These are phyloP conservation scores for Agrypnus murinus DNA, from an alignment of 2,888 invertebrate genomes.

Conservation along the genomic window DNA sequence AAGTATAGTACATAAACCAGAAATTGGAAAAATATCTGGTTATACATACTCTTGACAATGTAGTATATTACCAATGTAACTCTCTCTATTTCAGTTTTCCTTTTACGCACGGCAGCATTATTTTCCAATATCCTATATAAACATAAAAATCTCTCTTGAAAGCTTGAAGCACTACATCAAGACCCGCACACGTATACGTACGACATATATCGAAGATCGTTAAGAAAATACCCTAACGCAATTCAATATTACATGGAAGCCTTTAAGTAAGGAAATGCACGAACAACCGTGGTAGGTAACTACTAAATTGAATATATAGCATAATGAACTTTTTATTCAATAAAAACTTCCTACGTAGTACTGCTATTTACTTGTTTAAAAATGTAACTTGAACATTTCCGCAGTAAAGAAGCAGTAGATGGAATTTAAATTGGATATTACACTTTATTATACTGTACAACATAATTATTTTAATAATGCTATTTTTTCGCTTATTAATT, in stretches of 20 bases:
- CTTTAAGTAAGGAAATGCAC: slow-evolving; percentile 14
- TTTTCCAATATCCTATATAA: too few species aligned
- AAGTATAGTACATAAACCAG: too few species aligned
- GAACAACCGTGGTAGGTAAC: slow-evolving; percentile 4
- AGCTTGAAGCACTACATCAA: too few species aligned
- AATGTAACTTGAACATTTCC: slow-evolving; percentile 27
- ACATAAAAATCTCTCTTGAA: too few species aligned
- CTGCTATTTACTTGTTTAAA: slow-evolving; percentile 17
- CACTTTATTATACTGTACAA: slow-evolving; percentile 14
- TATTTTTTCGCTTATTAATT: slow-evolving; percentile 12
- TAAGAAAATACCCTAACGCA: not conserved
- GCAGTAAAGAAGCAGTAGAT: slow-evolving; percentile 20
- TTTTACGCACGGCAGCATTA: too few species aligned
- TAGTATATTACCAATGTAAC: too few species aligned
- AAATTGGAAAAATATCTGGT: too few species aligned
- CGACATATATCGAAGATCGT: too few species aligned
- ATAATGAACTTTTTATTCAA: slow-evolving; percentile 21
- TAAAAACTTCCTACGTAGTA: slow-evolving; percentile 25
- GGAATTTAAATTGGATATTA: slow-evolving; percentile 32
- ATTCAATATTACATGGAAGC: slow-evolving; percentile 5
- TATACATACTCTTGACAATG: too few species aligned
- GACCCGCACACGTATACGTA: too few species aligned
- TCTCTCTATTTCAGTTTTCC: too few species aligned
- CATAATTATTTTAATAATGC: slow-evolving; percentile 7
- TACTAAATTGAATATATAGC: not conserved